A percentile compares a stretch with the other conserved stretches of the same genome.
Evolutionary conservation across 2,888 invertebrate genomes (phyloP).

Genomic region (Nomada hirtipes): DNA sequence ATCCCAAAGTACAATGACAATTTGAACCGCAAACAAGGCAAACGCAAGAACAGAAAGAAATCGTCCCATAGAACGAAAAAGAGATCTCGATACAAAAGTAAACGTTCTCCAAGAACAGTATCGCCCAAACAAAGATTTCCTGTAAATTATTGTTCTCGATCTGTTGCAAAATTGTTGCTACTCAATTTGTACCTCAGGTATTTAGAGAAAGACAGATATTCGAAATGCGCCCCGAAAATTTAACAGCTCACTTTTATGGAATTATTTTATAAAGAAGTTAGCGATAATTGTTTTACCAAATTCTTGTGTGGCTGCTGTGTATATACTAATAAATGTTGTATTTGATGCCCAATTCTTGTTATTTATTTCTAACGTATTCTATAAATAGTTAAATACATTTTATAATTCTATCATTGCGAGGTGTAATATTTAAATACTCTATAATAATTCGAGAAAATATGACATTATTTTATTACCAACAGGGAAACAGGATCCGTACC

Average conservation of each 20-base stretch:
- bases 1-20: slow-evolving; percentile 36
- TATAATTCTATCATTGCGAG: background rate
- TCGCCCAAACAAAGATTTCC: background rate
- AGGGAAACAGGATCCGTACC: slow-evolving; percentile 85
- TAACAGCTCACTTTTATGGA: slow-evolving; percentile 23
- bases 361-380: slow-evolving; percentile 41
- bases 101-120: slow-evolving; percentile 1
- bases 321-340: slow-evolving; percentile 54
- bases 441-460: slow-evolving; percentile 3
- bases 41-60: slow-evolving; percentile 1
- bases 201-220: slow-evolving; percentile 71
- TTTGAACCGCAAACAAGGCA: background rate
- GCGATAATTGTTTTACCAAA: slow-evolving; percentile 43
- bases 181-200: slow-evolving; percentile 76
- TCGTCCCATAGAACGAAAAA: slow-evolving; percentile 7
- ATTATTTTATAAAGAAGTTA: slow-evolving; percentile 37
- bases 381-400: slow-evolving; percentile 9
- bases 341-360: slow-evolving; percentile 47
- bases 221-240: slow-evolving; percentile 3
- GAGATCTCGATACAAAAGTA: slow-evolving; percentile 11
- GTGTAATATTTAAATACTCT: background rate
- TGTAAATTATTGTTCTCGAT: slow-evolving; percentile 21
- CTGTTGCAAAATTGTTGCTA: slow-evolving; percentile 72
- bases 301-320: slow-evolving; percentile 55
- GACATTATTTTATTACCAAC: slow-evolving; percentile 53